Evolutionary conservation across 2,888 invertebrate species (phyloP).

Genomic region (Tenthredo amoena): DNA sequence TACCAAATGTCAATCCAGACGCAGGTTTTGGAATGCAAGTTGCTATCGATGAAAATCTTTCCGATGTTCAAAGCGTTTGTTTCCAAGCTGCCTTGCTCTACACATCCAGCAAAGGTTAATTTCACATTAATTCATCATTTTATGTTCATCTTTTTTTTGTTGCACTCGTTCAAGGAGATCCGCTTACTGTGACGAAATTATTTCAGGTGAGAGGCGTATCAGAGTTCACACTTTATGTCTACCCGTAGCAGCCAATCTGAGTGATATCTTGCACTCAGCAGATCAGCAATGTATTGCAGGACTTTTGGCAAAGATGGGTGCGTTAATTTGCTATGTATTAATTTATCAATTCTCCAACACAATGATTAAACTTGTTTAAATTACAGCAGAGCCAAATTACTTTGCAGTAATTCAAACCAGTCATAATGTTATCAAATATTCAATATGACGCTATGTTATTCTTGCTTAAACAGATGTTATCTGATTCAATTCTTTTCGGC

Average conservation of each 20-base stretch:
- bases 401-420: not conserved
- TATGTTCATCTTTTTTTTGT: not conserved
- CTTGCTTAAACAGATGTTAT: constrained; percentile 27
- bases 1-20: constrained; percentile 99
- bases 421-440: constrained; percentile 8
- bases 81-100: constrained; percentile 99
- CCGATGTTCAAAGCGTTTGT: constrained; percentile 93
- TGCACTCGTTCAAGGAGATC: constrained; percentile 2
- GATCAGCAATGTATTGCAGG: constrained; percentile 97
- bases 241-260: constrained; percentile 91
- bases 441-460: not conserved
- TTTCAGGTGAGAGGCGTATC: constrained; percentile 94
- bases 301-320: constrained; percentile 97
- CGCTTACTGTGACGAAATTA: constrained; percentile 16
- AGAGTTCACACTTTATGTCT: constrained; percentile 98
- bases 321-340: constrained; percentile 63
- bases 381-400: not conserved
- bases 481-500: constrained; percentile 1
- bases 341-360: constrained; percentile 8
- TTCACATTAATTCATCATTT: not conserved
- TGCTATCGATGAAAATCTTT: constrained; percentile 93
- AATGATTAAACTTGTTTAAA: constrained; percentile 11
- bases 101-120: constrained; percentile 92
- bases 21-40: constrained; percentile 99
- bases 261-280: constrained; percentile 93